Base-by-base conservation (phyloP, 2,113 vertebrate species). In the Rhinoderma darwinii region DNA sequence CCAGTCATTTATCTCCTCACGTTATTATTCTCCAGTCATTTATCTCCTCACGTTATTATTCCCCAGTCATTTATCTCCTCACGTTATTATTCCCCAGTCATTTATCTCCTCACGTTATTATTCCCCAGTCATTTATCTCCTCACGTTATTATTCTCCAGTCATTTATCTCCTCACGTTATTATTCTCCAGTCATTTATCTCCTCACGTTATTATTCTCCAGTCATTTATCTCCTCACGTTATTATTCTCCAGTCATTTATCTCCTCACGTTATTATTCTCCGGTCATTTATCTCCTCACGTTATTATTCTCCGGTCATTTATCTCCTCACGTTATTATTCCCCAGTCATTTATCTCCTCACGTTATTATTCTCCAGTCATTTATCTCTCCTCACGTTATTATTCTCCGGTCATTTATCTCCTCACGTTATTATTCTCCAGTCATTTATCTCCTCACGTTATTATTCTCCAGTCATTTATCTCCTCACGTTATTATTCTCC, bases 321-420 rank as follows among this genome's bases (percentile, higher is more conserved):
- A 0, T 30, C 39, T 18, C 32, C 32, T 35, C 44, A 47, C 14
- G 44, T 47, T 47, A 27, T 25, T n/a, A 22, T 5, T n/a, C 22
- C 25, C 59, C 59, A 63, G 59, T n/a, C 12, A 15, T 18, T 18
- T 18, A 9, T 22, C 44, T 47, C 44, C 20, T 22, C 54, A 18
- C 15, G 5, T 51, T 41, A 86, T 74, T 82, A 84, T 75, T n/a
- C 75, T 83, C 76, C 66, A 20, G 66, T 78, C 84, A 59, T 4
- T 18, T 18, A 5, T 59, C 12, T 59, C 54, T n/a, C n/a, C n/a
- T n/a, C n/a, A n/a, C n/a, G n/a, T n/a, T n/a, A n/a, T n/a, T n/a
- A n/a, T n/a, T n/a, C n/a, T n/a, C n/a, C n/a, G n/a, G n/a, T n/a
- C n/a, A n/a, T n/a, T n/a, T n/a, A n/a, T n/a, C n/a, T 59, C 54